Evolutionary conservation across 1,140 invertebrate genomes (phyloP).

Genomic region (Tribolium castaneum): DNA sequence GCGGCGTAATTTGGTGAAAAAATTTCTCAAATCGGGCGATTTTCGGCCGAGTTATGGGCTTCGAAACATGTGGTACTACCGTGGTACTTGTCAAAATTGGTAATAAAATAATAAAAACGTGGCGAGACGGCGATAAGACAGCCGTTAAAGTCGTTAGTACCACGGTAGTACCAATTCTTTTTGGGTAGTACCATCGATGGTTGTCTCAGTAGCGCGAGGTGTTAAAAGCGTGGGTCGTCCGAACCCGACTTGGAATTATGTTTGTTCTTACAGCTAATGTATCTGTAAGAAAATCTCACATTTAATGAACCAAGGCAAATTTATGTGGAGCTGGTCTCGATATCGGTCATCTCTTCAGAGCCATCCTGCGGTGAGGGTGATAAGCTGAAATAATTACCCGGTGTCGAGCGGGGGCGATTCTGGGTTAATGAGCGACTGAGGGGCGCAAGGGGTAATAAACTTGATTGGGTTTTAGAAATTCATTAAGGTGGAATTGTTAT

Average conservation of each 20-base stretch:
- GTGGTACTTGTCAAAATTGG: no score
- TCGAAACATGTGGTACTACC: no score
- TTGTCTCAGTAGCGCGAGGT: slow-evolving; percentile 54
- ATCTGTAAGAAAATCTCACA: slow-evolving; percentile 57
- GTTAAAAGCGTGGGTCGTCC: slow-evolving; percentile 54
- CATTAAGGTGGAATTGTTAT: no score
- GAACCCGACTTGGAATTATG: slow-evolving; percentile 56
- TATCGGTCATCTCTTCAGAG: slow-evolving; percentile 8
- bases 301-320: slow-evolving; percentile 54
- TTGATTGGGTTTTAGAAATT: no score
- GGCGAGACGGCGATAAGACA: no score
- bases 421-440: slow-evolving; percentile 42
- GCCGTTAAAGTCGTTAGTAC: not conserved
- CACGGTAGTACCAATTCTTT: not conserved
- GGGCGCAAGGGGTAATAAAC: no score
- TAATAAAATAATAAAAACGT: no score
- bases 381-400: slow-evolving; percentile 46
- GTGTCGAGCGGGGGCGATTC: not conserved
- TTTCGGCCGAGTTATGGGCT: no score
- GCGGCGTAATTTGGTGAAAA: no score
- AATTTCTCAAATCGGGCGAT: no score
- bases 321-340: slow-evolving; percentile 39
- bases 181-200: not conserved
- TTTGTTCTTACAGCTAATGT: slow-evolving; percentile 58
- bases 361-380: slow-evolving; percentile 16